These are phyloP conservation scores for Erethizon dorsatum DNA, from an alignment of 2,797 vertebrate genomes.

Conservation along the genomic window DNA sequence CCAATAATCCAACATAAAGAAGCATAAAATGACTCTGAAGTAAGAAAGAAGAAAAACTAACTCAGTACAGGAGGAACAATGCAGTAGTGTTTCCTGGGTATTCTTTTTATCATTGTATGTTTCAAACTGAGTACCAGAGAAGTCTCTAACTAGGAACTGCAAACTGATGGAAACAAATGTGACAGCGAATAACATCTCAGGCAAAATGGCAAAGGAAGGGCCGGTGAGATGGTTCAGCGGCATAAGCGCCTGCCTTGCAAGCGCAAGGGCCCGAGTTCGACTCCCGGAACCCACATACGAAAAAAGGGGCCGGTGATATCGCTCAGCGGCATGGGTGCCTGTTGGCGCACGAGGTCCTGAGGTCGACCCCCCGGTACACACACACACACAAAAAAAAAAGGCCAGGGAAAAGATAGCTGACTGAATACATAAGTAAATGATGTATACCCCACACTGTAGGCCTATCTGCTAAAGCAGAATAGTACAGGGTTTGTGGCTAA, in stretches of 20 bases:
- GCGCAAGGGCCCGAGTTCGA: no score
- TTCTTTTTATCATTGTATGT: background rate
- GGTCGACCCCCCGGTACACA: no score
- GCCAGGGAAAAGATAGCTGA: background rate
- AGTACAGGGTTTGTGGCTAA: background rate
- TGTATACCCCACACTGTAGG: no score
- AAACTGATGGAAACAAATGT: background rate
- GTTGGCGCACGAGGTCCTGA: no score
- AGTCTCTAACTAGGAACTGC: background rate
- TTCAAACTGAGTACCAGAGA: background rate
- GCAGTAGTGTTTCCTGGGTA: background rate
- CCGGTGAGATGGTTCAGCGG: no score
- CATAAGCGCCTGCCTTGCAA: no score
- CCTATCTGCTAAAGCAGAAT: background rate
- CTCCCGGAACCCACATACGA: no score
- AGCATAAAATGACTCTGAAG: background rate
- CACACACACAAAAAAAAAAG: no score
- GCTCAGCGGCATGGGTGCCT: no score
- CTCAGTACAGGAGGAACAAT: background rate
- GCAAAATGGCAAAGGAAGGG: background rate
- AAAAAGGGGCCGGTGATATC: no score
- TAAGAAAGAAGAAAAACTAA: background rate
- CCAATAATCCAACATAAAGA: background rate
- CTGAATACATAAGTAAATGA: fast-evolving
- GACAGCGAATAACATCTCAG: fast-evolving